Percentiles rank a stretch among this genome's conserved stretches.
Evolutionary conservation across 2,113 vertebrate species (phyloP).

Genomic region (Callocephalon fimbriatum): DNA sequence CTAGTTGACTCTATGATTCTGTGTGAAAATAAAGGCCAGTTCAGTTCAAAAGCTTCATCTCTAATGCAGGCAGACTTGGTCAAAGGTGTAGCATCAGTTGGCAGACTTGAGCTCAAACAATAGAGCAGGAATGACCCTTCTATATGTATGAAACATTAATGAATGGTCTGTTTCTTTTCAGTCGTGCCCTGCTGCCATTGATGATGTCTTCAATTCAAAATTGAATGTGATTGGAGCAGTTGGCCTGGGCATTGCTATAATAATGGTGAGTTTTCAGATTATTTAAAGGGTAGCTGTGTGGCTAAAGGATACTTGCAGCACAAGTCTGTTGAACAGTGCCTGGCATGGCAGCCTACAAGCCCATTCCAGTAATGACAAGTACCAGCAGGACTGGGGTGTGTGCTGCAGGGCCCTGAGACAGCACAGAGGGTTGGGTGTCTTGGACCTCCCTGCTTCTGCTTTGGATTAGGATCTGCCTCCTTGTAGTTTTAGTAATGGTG

Average conservation of each 20-base stretch:
- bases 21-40: background rate
- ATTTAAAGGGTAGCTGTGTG: background rate
- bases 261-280: constrained; percentile 84
- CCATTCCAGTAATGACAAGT: background rate
- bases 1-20: background rate
- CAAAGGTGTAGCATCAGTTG: background rate
- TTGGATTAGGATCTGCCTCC: background rate
- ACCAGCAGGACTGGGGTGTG: background rate
- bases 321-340: background rate
- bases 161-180: constrained; percentile 54
- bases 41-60: background rate
- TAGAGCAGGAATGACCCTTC: background rate
- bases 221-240: constrained; percentile 89
- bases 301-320: background rate
- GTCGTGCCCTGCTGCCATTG: constrained; percentile 84
- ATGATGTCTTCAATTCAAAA: constrained; percentile 86
- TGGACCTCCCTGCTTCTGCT: background rate
- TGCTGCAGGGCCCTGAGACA: background rate
- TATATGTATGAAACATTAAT: background rate
- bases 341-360: background rate
- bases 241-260: constrained; percentile 86
- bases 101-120: background rate
- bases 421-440: background rate
- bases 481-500: background rate
- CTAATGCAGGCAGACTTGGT: background rate